These are phyloP conservation scores for Carapus acus DNA, from an alignment of 2,797 vertebrate species.

Conservation along the genomic window DNA sequence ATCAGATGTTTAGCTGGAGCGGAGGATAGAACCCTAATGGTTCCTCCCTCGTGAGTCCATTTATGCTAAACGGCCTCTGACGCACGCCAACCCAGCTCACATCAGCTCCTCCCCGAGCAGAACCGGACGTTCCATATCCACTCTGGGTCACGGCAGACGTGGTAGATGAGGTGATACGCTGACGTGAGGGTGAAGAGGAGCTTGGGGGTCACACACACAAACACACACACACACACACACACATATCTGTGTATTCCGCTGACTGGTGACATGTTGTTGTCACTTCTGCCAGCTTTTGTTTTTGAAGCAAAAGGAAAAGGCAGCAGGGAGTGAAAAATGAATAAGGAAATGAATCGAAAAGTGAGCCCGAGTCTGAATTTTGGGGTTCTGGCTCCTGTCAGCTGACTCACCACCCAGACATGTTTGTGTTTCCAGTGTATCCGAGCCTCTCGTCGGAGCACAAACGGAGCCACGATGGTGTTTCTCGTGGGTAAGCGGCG, in stretches of 20 bases:
- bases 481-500: too few relatives aligned
- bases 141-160: slow-evolving; percentile 52
- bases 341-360: too few relatives aligned
- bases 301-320: too few relatives aligned
- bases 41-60: slow-evolving; percentile 41
- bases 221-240: too few relatives aligned
- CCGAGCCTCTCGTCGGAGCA: slow-evolving; percentile 5
- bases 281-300: too few relatives aligned
- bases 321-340: too few relatives aligned
- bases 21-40: slow-evolving; percentile 37
- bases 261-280: too few relatives aligned
- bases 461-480: too few relatives aligned
- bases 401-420: slow-evolving; percentile 10
- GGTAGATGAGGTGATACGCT: slow-evolving; percentile 56
- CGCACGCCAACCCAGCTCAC: slow-evolving; percentile 34
- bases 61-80: slow-evolving; percentile 56
- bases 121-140: slow-evolving; percentile 67
- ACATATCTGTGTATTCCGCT: too few relatives aligned
- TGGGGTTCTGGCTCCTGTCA: slow-evolving; percentile 29
- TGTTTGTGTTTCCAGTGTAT: slow-evolving; percentile 14
- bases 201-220: too few relatives aligned
- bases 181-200: background rate
- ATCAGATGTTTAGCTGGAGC: slow-evolving; percentile 27
- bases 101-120: slow-evolving; percentile 46
- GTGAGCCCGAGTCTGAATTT: too few relatives aligned